Evolutionary conservation across 2,888 invertebrate genomes (phyloP).

Genomic region (Drosophila bunnanda): DNA sequence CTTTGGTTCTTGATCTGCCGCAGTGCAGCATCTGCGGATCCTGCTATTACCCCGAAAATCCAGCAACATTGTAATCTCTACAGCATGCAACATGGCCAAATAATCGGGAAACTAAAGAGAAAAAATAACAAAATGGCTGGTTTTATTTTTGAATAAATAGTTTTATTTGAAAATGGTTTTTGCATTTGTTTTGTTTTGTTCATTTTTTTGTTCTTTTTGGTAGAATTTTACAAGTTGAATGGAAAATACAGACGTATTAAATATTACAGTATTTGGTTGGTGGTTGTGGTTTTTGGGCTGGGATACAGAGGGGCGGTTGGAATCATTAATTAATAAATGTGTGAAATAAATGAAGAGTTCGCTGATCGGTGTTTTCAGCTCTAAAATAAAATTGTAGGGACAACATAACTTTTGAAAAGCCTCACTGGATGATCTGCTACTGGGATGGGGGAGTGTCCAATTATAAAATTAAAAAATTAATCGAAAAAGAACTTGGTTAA

Average conservation of each 20-base stretch:
- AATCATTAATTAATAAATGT: not conserved
- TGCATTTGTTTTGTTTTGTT: conserved; percentile 38
- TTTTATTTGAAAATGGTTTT: conserved; percentile 78
- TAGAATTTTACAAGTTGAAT: conserved; percentile 79
- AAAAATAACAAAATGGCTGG: conserved; percentile 51
- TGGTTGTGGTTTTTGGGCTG: conserved; percentile 22
- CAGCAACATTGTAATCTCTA: conserved; percentile 29
- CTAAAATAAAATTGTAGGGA: conserved; percentile 16
- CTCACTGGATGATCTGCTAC: conserved; percentile 26
- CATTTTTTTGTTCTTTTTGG: conserved; percentile 64
- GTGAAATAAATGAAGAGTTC: conserved; percentile 19
- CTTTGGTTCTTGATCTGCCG: conserved; percentile 45
- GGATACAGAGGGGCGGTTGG: conserved; percentile 25
- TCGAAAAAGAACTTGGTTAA: conserved; percentile 49
- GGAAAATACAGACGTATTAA: conserved; percentile 74
- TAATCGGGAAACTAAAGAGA: conserved; percentile 49
- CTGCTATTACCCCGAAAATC: conserved; percentile 15
- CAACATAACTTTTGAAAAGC: conserved; percentile 30
- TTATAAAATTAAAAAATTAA: too few species aligned
- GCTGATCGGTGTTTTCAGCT: conserved; percentile 15
- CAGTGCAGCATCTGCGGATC: conserved; percentile 13
- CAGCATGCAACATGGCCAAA: conserved; percentile 52
- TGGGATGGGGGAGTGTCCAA: conserved; percentile 24
- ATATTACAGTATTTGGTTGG: conserved; percentile 69
- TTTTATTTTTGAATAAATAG: conserved; percentile 75